phyloP scores from a whole-genome alignment of 2,888 invertebrate genomes.

The Trissonchulus latispiculum region DNA sequence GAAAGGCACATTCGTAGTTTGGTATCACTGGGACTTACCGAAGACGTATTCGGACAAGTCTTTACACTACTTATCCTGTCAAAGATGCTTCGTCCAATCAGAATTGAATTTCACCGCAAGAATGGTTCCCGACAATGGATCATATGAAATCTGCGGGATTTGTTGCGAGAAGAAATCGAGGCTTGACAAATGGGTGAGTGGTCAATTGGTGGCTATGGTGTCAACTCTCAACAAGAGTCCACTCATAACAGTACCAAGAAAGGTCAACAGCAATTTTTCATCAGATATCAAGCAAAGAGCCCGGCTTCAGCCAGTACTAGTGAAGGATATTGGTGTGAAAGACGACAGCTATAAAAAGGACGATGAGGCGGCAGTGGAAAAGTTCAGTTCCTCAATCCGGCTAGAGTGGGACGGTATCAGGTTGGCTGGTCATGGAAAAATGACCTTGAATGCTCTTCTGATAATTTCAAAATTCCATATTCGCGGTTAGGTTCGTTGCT shows the following conservation, averaged over 20 bases:
- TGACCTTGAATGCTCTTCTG: neutral
- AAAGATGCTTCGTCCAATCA: neutral
- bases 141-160: neutral
- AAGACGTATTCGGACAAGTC: no score
- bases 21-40: neutral
- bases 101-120: neutral
- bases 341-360: no score
- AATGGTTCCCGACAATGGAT: constrained; percentile 5
- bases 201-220: no score
- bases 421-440: neutral
- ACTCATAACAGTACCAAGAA: no score
- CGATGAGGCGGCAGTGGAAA: no score
- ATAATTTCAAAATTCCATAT: neutral
- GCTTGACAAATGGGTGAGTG: constrained; percentile 6
- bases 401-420: neutral
- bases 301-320: no score
- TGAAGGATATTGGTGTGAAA: no score
- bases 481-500: constrained; percentile 5
- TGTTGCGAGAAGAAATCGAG: constrained; percentile 12
- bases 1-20: constrained; percentile 12
- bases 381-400: no score
- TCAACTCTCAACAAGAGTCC: no score
- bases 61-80: no score
- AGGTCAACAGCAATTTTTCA: no score
- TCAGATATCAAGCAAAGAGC: no score